A percentile compares a stretch with the other conserved stretches of the same genome.
Conservation (phyloP, 2,888 invertebrate species). For the Cryptus viduatorius region DNA sequence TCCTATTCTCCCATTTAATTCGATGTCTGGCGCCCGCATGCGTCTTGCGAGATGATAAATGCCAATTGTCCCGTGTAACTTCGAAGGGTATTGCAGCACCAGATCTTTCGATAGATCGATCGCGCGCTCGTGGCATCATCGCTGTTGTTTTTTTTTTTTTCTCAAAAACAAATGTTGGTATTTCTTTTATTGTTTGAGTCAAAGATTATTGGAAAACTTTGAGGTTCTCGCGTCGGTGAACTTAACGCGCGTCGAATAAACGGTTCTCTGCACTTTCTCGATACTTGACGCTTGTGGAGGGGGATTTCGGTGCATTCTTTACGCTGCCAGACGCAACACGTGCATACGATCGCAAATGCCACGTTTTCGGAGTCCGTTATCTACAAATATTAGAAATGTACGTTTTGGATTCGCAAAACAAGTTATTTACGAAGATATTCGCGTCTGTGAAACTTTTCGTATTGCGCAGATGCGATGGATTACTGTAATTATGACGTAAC, state of each 20-base stretch:
- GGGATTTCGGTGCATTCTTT: slow-evolving; percentile 14
- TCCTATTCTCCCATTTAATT: background rate
- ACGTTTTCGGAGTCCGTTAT: no score
- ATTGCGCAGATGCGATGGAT: slow-evolving; percentile 9
- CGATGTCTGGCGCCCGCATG: background rate
- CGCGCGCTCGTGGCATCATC: no score
- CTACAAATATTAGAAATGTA: no score
- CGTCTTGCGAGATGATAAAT: background rate
- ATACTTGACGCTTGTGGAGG: background rate
- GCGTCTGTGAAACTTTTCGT: no score
- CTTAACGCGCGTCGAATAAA: background rate
- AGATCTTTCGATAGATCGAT: background rate
- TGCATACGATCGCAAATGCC: no score
- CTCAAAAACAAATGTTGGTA: no score
- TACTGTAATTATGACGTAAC: slow-evolving; percentile 3
- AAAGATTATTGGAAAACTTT: background rate
- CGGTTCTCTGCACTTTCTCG: background rate
- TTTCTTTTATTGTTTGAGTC: background rate
- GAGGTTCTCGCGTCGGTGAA: slow-evolving; percentile 8
- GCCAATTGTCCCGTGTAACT: background rate
- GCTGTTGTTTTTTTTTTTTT: no score
- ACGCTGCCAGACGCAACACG: background rate
- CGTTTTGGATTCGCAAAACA: no score
- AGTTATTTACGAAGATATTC: no score
- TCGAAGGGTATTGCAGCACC: background rate